A percentile compares a stretch with the other conserved stretches of the same genome.
These are phyloP conservation scores for Halcyon senegalensis DNA, from an alignment of 2,113 vertebrate genomes.

Conservation along the genomic window DNA sequence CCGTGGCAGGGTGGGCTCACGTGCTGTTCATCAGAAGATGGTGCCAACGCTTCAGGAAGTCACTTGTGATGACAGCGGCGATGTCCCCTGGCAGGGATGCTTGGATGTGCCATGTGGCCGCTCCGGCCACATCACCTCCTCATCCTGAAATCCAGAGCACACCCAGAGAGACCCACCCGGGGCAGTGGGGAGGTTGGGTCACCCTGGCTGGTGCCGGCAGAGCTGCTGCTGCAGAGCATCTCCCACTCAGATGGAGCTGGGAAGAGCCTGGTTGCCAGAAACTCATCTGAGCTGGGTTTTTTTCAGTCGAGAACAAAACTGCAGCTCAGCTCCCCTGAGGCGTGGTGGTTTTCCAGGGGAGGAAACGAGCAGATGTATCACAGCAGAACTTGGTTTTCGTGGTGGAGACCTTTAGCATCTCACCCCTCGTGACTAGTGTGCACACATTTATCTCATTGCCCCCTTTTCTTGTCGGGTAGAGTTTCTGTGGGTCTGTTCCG, in stretches of 20 bases:
- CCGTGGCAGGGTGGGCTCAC: background rate
- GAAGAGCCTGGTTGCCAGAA: background rate
- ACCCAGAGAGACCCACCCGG: accelerated
- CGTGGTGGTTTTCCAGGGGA: background rate
- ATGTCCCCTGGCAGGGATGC: background rate
- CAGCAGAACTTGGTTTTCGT: background rate
- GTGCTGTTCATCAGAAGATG: background rate
- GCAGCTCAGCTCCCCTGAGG: background rate
- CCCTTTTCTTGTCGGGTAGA: background rate
- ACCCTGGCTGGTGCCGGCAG: background rate
- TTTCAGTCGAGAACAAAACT: background rate
- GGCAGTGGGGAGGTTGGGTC: background rate
- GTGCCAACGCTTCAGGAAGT: background rate
- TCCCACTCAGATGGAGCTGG: background rate
- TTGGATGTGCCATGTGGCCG: accelerated
- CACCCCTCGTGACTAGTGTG: background rate
- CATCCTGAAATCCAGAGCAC: accelerated
- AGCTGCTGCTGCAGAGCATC: background rate
- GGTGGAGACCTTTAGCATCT: background rate
- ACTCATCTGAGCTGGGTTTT: background rate
- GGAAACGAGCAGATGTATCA: accelerated
- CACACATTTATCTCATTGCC: accelerated
- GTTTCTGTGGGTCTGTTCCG: background rate
- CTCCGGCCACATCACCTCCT: accelerated
- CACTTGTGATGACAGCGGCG: background rate